These are phyloP conservation scores for Desmophyllum pertusum DNA, from an alignment of 92 coral and sea anemone species.

Conservation along the genomic window DNA sequence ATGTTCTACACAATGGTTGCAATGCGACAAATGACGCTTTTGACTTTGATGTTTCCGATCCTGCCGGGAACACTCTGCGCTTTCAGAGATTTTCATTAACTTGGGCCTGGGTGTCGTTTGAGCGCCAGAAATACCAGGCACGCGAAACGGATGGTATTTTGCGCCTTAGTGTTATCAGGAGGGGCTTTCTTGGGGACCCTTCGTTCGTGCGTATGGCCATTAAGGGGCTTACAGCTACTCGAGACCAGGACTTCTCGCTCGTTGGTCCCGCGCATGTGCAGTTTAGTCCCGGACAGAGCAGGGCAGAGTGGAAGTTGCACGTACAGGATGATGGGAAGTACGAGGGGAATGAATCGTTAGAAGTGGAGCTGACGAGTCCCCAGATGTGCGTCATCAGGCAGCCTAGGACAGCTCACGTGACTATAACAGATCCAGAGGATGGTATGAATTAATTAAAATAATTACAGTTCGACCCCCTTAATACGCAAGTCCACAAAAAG, in stretches of 20 bases:
- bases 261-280: constrained; percentile 88
- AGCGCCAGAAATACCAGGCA: constrained; percentile 53
- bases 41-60: constrained; percentile 77
- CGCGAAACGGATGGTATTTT: constrained; percentile 78
- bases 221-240: constrained; percentile 68
- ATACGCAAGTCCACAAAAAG: too few species aligned
- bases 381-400: constrained; percentile 80
- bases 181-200: constrained; percentile 87
- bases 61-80: constrained; percentile 78
- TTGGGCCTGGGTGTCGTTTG: constrained; percentile 91
- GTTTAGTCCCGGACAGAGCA: constrained; percentile 90
- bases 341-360: constrained; percentile 74
- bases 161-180: constrained; percentile 58
- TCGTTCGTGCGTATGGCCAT: constrained; percentile 79
- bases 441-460: constrained; percentile 42
- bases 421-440: constrained; percentile 88
- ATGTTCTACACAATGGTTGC: constrained; percentile 60
- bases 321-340: constrained; percentile 73
- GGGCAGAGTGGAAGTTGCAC: constrained; percentile 73
- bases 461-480: too few species aligned
- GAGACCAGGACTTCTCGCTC: constrained; percentile 68
- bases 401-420: constrained; percentile 61
- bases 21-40: constrained; percentile 91
- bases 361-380: constrained; percentile 71
- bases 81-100: constrained; percentile 80